A percentile compares a stretch with the other conserved stretches of the same genome.
Conservation (phyloP, 2,888 invertebrate genomes). For the Athrips mouffetella region DNA sequence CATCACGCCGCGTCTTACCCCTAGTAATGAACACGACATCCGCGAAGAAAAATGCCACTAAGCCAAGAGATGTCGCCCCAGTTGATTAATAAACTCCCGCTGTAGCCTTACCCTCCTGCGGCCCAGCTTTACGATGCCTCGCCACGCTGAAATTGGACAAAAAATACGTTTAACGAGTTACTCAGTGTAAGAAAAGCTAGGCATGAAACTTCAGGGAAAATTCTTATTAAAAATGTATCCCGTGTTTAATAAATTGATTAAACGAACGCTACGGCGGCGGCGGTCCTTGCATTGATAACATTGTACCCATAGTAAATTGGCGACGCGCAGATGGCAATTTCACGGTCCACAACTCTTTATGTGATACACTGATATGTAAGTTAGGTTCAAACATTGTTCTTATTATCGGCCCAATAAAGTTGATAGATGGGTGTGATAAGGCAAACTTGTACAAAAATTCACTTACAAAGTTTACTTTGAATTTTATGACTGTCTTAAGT, state of each 20-base stretch:
- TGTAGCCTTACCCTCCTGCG: slow-evolving; percentile 31
- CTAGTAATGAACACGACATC: slow-evolving; percentile 68
- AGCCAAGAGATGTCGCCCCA: slow-evolving; percentile 52
- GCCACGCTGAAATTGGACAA: slow-evolving; percentile 36
- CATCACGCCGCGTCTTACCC: slow-evolving; percentile 62
- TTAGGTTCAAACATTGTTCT: slow-evolving; percentile 35
- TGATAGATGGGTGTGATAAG: slow-evolving; percentile 33
- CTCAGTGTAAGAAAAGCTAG: slow-evolving; percentile 13
- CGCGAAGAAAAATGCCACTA: slow-evolving; percentile 67
- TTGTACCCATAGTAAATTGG: slow-evolving; percentile 34
- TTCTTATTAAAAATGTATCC: slow-evolving; percentile 4
- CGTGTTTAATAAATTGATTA: slow-evolving; percentile 13
- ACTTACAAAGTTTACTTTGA: background rate
- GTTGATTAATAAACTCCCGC: slow-evolving; percentile 68
- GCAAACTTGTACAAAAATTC: background rate
- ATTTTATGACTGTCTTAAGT: background rate
- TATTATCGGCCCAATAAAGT: slow-evolving; percentile 32
- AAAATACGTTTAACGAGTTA: slow-evolving; percentile 24
- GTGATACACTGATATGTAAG: slow-evolving; percentile 1
- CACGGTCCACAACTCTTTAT: slow-evolving; percentile 45
- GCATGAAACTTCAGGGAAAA: slow-evolving; percentile 2
- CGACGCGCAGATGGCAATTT: slow-evolving; percentile 54
- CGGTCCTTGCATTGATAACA: slow-evolving; percentile 31
- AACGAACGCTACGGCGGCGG: slow-evolving; percentile 19
- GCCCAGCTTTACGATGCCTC: slow-evolving; percentile 38